Evolutionary conservation across 2,888 invertebrate species (phyloP).

Genomic region (Eupithecia vulgata): DNA sequence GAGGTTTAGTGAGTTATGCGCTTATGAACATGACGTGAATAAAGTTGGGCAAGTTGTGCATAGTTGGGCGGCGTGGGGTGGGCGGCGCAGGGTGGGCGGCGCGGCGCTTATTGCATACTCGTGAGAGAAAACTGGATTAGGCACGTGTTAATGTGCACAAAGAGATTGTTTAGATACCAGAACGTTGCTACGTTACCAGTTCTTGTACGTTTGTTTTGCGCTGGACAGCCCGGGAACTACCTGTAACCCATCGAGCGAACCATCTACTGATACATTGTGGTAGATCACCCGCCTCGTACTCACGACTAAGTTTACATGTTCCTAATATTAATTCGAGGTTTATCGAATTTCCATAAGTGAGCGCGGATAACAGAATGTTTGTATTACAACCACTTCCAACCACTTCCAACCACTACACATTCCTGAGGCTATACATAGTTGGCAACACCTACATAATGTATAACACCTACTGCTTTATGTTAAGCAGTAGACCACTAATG

Average conservation of each 20-base stretch:
- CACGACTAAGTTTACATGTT: neutral
- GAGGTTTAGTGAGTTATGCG: conserved; percentile 41
- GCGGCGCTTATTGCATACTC: conserved; percentile 1
- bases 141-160: neutral
- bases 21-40: conserved; percentile 40
- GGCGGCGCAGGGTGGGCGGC: neutral
- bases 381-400: neutral
- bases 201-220: neutral
- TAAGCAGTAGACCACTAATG: neutral
- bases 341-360: neutral
- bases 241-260: neutral
- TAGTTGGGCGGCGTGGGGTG: conserved; percentile 24
- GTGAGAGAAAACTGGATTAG: neutral
- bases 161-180: neutral
- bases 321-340: neutral
- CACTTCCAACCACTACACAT: neutral
- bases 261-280: neutral
- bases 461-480: neutral
- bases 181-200: neutral
- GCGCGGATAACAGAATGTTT: conserved; percentile 1
- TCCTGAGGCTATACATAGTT: neutral
- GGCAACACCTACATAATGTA: neutral
- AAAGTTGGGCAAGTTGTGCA: conserved; percentile 37
- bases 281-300: neutral
- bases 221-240: neutral